Percentiles rank a stretch among this genome's conserved stretches.
Conservation (phyloP, 2,888 invertebrate species). For the Chalcosyrphus nemorum region DNA sequence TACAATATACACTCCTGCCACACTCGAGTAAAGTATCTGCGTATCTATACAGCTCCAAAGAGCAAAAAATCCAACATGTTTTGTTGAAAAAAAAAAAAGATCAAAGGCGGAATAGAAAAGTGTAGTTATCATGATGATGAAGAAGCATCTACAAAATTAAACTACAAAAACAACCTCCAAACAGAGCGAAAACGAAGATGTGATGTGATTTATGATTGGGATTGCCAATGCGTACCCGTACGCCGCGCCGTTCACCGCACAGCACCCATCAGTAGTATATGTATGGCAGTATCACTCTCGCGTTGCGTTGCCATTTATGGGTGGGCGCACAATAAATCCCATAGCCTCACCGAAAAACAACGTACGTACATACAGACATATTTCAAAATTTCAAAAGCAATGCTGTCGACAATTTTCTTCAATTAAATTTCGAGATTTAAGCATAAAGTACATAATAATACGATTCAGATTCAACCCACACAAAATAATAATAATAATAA, state of each 20-base stretch:
- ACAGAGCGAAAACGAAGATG: conserved; percentile 43
- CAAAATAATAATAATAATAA: conserved; percentile 61
- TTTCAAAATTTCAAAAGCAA: conserved; percentile 37
- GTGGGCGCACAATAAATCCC: conserved; percentile 67
- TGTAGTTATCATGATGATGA: conserved; percentile 16
- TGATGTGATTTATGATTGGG: conserved; percentile 67
- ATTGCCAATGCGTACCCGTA: conserved; percentile 49
- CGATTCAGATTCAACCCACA: conserved; percentile 66
- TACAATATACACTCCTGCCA: not conserved
- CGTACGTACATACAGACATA: conserved; percentile 11
- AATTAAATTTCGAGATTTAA: conserved; percentile 66
- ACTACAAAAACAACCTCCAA: conserved; percentile 17
- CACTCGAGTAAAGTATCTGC: conserved; percentile 2
- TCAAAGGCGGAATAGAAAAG: conserved; percentile 44
- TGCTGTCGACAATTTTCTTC: conserved; percentile 70
- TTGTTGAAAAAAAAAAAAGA: conserved; percentile 15
- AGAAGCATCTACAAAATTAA: conserved; percentile 36
- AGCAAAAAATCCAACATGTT: not conserved
- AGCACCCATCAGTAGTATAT: too few relatives aligned
- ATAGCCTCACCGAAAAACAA: not conserved
- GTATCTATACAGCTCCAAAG: not conserved
- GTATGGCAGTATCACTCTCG: too few relatives aligned
- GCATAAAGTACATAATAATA: conserved; percentile 67
- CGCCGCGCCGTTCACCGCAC: not conserved
- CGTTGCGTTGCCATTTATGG: conserved; percentile 53